Evolutionary conservation across 2,113 vertebrate species (phyloP), one percentile per base, ranked within the genome.

Genomic region (Fulica atra): DNA sequence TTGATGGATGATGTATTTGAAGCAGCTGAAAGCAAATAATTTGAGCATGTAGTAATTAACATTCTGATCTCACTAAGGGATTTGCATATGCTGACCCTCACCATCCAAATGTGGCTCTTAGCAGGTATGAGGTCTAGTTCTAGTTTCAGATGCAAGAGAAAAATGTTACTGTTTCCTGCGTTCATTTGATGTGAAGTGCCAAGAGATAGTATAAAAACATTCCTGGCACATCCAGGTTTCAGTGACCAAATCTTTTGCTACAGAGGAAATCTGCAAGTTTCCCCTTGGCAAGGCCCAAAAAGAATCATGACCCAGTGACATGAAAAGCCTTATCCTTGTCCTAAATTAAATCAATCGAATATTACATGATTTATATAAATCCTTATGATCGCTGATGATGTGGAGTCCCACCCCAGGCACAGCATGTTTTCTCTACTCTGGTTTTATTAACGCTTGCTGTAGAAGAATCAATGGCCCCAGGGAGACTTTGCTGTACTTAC

Each of bases 41-140:
- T 61, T 16, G 38, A 92, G 46, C 76, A 46, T 86, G 93, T 87
- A 96, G 88, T 81, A 95, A 95, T 96, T 95, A 96, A 81, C 83
- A 69, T 93, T 94, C 35, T 94, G 91, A 93, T 95, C 86, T 38
- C 61, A 0, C 29, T 51, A 42, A 83, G 69, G 53, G 72, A 80
- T 88, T 80, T 86, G 68, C 74, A 24, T 92, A 10, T 76, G 25
- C 74, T 92, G 81, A 92, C 87, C 78, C 68, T 94, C 33, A 42
- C 28, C n/a, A 51, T 73, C 64, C 26, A 42, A 23, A 80, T 25
- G 36, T 40, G 21, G 5, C 60, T 86, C n/a, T 50, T 88, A 71
- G 63, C 70, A 93, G 74, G 81, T 93, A 89, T 53, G 64, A 85
- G 60, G 28, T 91, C 72, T 82, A 70, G n/a, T 56, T 69, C 54